Evolutionary conservation across 2,888 invertebrate genomes (phyloP), one percentile per base, ranked within the genome.

Genomic region (Dicyrtoma fusca): DNA sequence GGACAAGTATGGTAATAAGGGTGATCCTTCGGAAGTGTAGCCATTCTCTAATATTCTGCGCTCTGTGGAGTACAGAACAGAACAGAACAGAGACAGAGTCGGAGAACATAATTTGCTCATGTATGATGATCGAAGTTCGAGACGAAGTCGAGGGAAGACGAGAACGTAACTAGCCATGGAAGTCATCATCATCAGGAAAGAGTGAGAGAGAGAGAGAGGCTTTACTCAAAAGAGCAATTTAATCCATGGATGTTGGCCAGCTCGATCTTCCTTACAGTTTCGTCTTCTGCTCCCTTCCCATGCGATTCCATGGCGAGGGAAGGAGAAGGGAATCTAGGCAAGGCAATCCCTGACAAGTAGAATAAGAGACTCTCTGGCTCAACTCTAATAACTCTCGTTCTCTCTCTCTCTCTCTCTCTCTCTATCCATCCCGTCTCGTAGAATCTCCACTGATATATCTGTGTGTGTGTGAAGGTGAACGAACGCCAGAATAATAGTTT

Each of bases 161-260:
- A n/a, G 64, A 42, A 70, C 59, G 69, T 69, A 69, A 69, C 69
- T 69, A 69, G 59, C 57, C 42, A 61, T 61, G 49, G 63, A 34
- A 68, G 53, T 62, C 53, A 53, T 59, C 45, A 65, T 62, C 53
- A 53, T 59, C 45, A 65, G 23, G 51, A 23, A 55, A 14, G 19
- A 19, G 21, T 10, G 23, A 47, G 42, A 57, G 68, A 53, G 57
- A 51, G 45, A 57, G 42, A 68, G 44, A 51, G 23, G 47, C 34
- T 66, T 66, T 66, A 53, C 66, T 53, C 53, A 53, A 66, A 66
- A 66, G 66, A 66, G 53, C 66, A 66, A 53, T 66, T 66, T 53
- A 66, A 66, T 66, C 66, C 66, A 66, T 66, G 53, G 55, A 42
- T 66, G 42, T 44, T 61, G 42, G 59, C n/a, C 34, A 34, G 34